These are phyloP conservation scores for Hiodon tergisus DNA, from an alignment of 2,113 vertebrate genomes.

Conservation along the genomic window DNA sequence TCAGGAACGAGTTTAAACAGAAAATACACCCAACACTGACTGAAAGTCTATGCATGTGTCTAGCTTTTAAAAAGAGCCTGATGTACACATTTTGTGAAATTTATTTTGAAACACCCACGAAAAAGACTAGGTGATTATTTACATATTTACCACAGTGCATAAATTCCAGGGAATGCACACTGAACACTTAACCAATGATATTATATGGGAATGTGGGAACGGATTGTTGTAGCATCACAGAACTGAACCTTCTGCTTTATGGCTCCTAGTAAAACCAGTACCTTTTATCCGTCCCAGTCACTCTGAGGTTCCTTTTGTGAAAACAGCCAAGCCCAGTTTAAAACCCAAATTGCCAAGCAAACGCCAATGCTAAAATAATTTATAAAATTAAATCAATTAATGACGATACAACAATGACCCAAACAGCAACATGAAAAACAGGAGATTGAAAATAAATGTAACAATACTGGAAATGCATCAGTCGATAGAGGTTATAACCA, in stretches of 20 bases:
- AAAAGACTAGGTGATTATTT: too few relatives aligned
- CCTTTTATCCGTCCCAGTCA: too few relatives aligned
- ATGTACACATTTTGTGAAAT: too few relatives aligned
- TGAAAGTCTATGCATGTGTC: slow-evolving; percentile 13
- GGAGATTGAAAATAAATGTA: not conserved
- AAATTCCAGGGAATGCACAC: too few relatives aligned
- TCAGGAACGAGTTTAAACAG: slow-evolving; percentile 23
- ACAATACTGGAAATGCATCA: not conserved
- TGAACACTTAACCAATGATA: too few relatives aligned
- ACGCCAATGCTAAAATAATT: not conserved
- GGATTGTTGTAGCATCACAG: not conserved
- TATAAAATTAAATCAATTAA: not conserved
- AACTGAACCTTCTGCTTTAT: not conserved
- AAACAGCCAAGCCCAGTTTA: not conserved
- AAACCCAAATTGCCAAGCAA: not conserved
- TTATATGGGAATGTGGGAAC: not conserved
- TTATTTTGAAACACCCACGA: too few relatives aligned
- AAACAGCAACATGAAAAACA: not conserved
- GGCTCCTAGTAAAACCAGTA: not conserved
- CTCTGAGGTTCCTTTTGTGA: not conserved
- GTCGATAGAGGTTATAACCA: not conserved
- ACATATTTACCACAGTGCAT: too few relatives aligned
- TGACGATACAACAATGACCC: not conserved
- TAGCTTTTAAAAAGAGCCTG: not conserved
- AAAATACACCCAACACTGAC: not conserved